Evolutionary conservation across 2,888 invertebrate species (phyloP), one percentile per base, ranked within the genome.

Genomic region (Tiliacea citrago): DNA sequence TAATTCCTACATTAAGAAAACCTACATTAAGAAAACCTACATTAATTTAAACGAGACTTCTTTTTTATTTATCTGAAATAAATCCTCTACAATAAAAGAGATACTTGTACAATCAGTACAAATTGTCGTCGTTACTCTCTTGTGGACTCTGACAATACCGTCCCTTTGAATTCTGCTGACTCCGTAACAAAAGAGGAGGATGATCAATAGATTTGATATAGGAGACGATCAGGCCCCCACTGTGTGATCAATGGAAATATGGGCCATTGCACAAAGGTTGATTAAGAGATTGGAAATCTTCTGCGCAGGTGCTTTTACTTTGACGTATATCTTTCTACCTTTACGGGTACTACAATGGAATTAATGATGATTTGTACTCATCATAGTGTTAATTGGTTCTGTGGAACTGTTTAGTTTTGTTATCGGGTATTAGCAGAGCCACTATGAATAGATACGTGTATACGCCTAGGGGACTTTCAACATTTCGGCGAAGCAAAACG

Each of bases 181-280:
- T 60, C 42, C n/a, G 10, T 60, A 51, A 83, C 79, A 79, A 81
- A 66, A 45, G 68, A 58, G 24, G 68, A 65, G 66, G 68, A 68
- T 78, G 71, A 79, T 82, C 75, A 83, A 74, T 61, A 61, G 55
- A 73, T 70, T 68, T 70, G 79, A 79, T 70, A 61, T 79, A 82
- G 75, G 61, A 73, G 57, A 42, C 68, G 70, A 77, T 78, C 73
- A 66, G n/a, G 66, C 10, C 53, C 57, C 18, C 35, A 21, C 72
- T 79, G 61, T 61, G 68, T 66, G 79, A 79, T 79, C 79, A 67
- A 51, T 68, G 71, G 75, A 75, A 79, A 67, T 68, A 82, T 79
- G 74, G 61, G 63, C 29, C 66, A 69, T 58, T 74, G 80, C 53
- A 61, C 70, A 74, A 66, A 63, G 71, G 68, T 67, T 74, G 79